Base-by-base conservation (phyloP, 1,140 invertebrate genomes). In the Ips typographus region DNA sequence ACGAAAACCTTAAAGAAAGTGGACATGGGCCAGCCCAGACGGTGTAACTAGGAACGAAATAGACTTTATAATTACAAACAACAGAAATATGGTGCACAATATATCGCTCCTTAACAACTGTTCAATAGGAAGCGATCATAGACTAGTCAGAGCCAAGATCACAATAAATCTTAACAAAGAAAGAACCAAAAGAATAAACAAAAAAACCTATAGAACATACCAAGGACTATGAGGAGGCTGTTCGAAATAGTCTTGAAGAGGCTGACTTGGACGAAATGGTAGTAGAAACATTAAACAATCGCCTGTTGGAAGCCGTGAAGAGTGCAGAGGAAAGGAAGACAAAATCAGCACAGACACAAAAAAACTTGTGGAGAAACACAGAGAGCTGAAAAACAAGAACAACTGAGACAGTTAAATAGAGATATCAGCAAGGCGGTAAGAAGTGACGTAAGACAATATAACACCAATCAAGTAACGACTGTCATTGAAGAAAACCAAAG, bases 331-430 rank as follows among this genome's bases (percentile, higher is more conserved):
- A 38, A 40, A 55, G 52, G 52, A 36, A 58, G 22, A 58, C 40
- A 41, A 58, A 2, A 58, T 58, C 56, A 58, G 52, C 52, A 55
- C 7, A 55, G 52, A 37, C 52, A 55, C 52, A 6, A 55, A 37
- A 1, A 55, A 55, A 5, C 52, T 55, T 8, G 36, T 37, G 52
- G n/a, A 55, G 6, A 55, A 6, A 55, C 6, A 37, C 37, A 58
- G 56, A 40, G 52, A 55, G 52, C 1, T 55, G 52, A 55, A 55
- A 1, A 55, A 55, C 36, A 37, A 36, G 56, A 40, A 36, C 36
- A 58, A 58, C 56, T 58, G 4, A 40, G 56, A 58, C 56, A 58
- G 56, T 58, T 40, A 40, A 58, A 58, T 55, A 58, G 56, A 58
- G 39, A 38, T 58, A 58, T 58, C 56, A 55, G 37, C 37, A 55